Base-by-base conservation (phyloP, 2,797 vertebrate species). In the Falco novaeseelandiae region DNA sequence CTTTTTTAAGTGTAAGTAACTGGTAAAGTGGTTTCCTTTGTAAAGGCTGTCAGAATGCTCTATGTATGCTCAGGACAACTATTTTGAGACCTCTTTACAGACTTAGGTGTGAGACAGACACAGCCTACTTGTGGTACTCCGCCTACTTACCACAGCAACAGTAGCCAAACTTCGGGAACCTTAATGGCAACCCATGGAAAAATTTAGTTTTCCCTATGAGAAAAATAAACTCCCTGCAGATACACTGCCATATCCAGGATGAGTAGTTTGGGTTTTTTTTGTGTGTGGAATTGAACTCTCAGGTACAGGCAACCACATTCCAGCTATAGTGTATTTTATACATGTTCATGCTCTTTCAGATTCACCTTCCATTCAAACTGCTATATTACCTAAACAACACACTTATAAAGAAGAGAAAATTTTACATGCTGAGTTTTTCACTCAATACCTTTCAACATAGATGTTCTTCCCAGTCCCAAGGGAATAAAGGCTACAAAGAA, bases 381-480 rank as follows among this genome's bases (percentile, higher is more conserved):
- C 23, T 80, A 67, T 83, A 83, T 80, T 73, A 67, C 20, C 23
- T 44, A 85, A 87, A 36, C 12, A 84, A 61, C 32, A 55, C 3
- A 38, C 18, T 74, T 9, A 4, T 69, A 65, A 90, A 48, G 21
- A 77, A 80, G 11, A 81, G 20, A 73, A 89, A 80, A 87, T 29
- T 40, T 82, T 69, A 42, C 52, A 74, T 21, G 30, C 22, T 55
- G 63, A 57, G 57, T 80, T 94, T 94, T 87, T 76, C 32, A 59
- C 42, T 83, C 66, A 87, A 92, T 99, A 99, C 99, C 99, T 99
- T 98, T 99, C 99, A 87, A 99, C 99, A 32, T 99, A 99, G 97
- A 99, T 99, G 98, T 99, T 99, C 97, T 99, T 99, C 71, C 99
- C 99, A 34, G 99, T 99, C 65, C 99, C 99, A 85, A 99, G 98